Percentiles rank a stretch among this genome's conserved stretches.
Evolutionary conservation across 2,797 vertebrate genomes (phyloP).

Genomic region (Hoplostethus mediterraneus): DNA sequence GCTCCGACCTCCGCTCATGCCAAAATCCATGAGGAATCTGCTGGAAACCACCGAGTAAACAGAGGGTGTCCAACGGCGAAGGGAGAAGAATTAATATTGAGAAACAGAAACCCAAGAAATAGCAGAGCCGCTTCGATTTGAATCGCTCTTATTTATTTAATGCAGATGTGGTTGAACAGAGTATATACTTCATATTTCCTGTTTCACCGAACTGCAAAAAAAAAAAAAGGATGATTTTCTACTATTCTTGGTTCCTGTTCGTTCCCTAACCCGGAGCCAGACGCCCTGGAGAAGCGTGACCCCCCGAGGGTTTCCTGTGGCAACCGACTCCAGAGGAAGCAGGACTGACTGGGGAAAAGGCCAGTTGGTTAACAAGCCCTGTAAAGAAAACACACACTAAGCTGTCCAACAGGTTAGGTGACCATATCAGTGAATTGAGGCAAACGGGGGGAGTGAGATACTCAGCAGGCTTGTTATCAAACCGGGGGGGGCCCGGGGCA

Average conservation of each 20-base stretch:
- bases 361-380: conserved; percentile 71
- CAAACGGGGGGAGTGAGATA: conserved; percentile 55
- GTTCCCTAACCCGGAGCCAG: conserved; percentile 50
- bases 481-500: conserved; percentile 73
- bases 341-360: conserved; percentile 58
- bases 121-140: conserved; percentile 20
- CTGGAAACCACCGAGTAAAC: conserved; percentile 48
- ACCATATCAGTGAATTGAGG: conserved; percentile 75
- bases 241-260: conserved; percentile 42
- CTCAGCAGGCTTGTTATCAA: conserved; percentile 62
- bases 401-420: conserved; percentile 64
- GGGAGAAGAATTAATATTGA: conserved; percentile 27
- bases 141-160: conserved; percentile 15
- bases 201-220: conserved; percentile 26
- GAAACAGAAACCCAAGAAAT: conserved; percentile 2
- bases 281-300: conserved; percentile 65
- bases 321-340: conserved; percentile 66
- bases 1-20: conserved; percentile 38
- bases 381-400: conserved; percentile 55
- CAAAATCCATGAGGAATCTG: conserved; percentile 46
- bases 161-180: conserved; percentile 10
- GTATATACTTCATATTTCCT: conserved; percentile 35
- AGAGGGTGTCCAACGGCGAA: conserved; percentile 24
- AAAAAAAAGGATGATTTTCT: conserved; percentile 32
- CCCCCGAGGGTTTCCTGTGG: conserved; percentile 73